Base-by-base conservation (phyloP, 2,113 vertebrate species). In the Oceanodroma tethys region DNA sequence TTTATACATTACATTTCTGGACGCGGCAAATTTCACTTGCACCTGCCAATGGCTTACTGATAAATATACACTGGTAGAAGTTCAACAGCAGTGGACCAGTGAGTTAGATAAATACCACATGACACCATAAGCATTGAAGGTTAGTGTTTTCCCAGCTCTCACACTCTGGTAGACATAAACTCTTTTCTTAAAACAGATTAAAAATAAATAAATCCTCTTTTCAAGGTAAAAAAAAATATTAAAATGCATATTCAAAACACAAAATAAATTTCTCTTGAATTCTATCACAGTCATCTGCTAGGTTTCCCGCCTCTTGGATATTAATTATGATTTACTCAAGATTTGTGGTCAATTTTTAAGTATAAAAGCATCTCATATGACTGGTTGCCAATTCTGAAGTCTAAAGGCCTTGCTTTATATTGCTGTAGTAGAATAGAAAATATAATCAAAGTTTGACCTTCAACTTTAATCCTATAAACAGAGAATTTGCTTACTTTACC, bases 401-500 rank as follows among this genome's bases (percentile, higher is more conserved):
- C 92, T 92, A 95, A 97, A 97, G 96, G 92, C 95, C 96, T 97
- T 92, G 75, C 84, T 97, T 96, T 97, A 96, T 97, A 97, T 86
- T 95, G 81, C 88, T 81, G 62, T 88, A 91, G 87, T 93, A 91
- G 95, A 97, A 96, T 95, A 97, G 94, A 97, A 97, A 97, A 96
- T 97, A 97, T 90, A 98, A 98, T 98, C 95, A 98, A 98, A 98
- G 95, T 95, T 29, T 95, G 91, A 96, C 97, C 97, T 98, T 97
- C 98, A 96, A 96, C 92, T 96, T 97, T 98, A 98, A 98, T 98
- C 94, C 96, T 98, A 97, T 98, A 98, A 98, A 97, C 95, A 95
- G 96, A 98, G 93, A 98, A 96, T 98, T 97, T 98, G 96, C 97
- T 98, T 98, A 97, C 96, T 97, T 98, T 98, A 96, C 97, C 97